These are phyloP conservation scores for Agrilus cyanescens DNA, from an alignment of 2,888 invertebrate species.

Conservation along the genomic window DNA sequence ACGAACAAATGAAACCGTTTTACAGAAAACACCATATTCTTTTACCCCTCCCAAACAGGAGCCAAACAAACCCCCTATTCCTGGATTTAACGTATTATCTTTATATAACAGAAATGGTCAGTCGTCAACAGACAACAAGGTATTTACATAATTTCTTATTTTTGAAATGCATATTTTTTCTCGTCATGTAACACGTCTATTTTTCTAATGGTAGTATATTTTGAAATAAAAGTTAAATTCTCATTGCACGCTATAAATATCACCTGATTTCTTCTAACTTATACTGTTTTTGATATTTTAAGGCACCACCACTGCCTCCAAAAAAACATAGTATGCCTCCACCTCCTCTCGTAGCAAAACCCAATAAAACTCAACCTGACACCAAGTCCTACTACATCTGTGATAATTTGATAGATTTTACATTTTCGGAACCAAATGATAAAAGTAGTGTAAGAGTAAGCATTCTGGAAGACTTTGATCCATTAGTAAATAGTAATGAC, in stretches of 20 bases:
- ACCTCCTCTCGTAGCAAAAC: constrained; percentile 27
- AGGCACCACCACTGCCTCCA: constrained; percentile 20
- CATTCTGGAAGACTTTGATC: constrained; percentile 81
- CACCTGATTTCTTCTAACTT: not conserved
- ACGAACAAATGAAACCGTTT: too few species aligned
- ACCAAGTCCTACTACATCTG: constrained; percentile 3
- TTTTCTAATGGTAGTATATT: not conserved
- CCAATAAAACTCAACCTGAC: constrained; percentile 6
- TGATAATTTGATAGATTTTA: constrained; percentile 48
- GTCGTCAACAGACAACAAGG: too few species aligned
- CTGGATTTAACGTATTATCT: too few species aligned
- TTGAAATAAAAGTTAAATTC: constrained; percentile 1
- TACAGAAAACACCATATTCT: too few species aligned
- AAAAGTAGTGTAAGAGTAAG: constrained; percentile 47
- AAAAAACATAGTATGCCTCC: constrained; percentile 28
- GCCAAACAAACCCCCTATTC: too few species aligned
- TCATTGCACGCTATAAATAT: too few species aligned
- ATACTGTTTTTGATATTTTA: constrained; percentile 11
- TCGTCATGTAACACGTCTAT: too few species aligned
- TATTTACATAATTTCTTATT: too few species aligned
- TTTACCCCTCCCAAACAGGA: too few species aligned
- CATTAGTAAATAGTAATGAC: constrained; percentile 54
- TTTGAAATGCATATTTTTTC: too few species aligned
- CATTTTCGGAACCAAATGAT: constrained; percentile 36
- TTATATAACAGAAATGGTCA: too few species aligned